phyloP scores from a whole-genome alignment of 2,113 vertebrate species.

The Rattus norvegicus region DNA sequence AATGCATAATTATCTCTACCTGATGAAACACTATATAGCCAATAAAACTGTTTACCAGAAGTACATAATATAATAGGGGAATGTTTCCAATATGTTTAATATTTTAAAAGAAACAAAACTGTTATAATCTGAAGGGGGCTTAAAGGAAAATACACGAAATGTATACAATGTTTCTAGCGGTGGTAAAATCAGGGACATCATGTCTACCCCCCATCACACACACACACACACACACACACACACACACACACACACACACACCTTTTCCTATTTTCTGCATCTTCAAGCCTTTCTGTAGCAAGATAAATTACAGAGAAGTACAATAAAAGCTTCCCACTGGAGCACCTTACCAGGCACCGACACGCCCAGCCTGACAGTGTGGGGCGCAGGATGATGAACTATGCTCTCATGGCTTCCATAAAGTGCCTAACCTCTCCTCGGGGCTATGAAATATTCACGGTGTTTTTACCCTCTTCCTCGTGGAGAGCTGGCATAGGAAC shows the following conservation, averaged over 20 bases:
- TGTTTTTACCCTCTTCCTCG: conserved; percentile 52
- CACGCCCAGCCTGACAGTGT: neutral
- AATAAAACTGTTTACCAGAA: neutral
- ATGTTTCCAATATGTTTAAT: neutral
- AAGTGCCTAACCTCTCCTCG: conserved; percentile 50
- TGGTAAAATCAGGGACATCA: neutral
- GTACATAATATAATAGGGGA: neutral
- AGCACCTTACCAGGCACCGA: neutral
- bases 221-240: neutral
- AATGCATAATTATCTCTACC: neutral
- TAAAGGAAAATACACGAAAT: neutral
- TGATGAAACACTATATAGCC: neutral
- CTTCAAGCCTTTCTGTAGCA: neutral
- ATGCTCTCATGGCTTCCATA: conserved; percentile 53
- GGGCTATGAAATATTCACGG: conserved; percentile 74
- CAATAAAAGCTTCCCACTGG: neutral
- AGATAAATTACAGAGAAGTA: neutral
- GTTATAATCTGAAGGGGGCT: neutral
- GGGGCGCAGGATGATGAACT: neutral
- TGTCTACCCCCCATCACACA: rapidly evolving
- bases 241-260: neutral
- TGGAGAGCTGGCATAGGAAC: conserved; percentile 12
- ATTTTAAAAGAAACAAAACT: neutral
- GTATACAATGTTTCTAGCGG: too few relatives aligned
- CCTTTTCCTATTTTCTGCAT: neutral